These are phyloP conservation scores for Helicoverpa armigera DNA, from an alignment of 1,140 invertebrate genomes.

Conservation along the genomic window DNA sequence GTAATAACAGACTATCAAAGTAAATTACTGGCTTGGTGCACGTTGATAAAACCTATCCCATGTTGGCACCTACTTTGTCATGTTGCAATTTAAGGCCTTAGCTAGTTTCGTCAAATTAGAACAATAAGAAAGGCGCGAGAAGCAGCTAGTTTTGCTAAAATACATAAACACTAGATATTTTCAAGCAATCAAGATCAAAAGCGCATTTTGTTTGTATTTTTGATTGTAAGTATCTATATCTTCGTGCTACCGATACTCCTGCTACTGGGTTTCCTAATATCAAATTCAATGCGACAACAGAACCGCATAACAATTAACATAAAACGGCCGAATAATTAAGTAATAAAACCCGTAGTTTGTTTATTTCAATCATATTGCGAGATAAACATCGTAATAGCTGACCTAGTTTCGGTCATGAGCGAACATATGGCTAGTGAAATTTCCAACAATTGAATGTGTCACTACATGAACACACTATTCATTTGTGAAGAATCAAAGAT, in stretches of 20 bases:
- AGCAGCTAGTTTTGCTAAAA: no score
- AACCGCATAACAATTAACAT: constrained; percentile 24
- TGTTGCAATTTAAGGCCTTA: no score
- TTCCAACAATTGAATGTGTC: constrained; percentile 44
- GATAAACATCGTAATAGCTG: constrained; percentile 25
- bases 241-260: no score
- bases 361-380: constrained; percentile 29
- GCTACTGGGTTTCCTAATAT: background rate
- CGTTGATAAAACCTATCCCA: no score
- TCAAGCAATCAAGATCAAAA: background rate
- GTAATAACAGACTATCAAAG: no score
- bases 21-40: no score
- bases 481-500: constrained; percentile 31
- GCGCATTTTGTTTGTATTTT: background rate
- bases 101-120: no score
- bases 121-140: no score
- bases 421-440: constrained; percentile 27
- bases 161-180: no score
- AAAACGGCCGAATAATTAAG: constrained; percentile 24
- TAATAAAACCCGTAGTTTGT: constrained; percentile 35
- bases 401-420: constrained; percentile 12
- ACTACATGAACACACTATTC: background rate
- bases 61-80: no score
- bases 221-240: no score
- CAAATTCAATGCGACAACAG: background rate